A percentile compares a stretch with the other conserved stretches of the same genome.
Conservation (phyloP, 1,140 invertebrate genomes). For the Gyrodactylus bullatarudis region DNA sequence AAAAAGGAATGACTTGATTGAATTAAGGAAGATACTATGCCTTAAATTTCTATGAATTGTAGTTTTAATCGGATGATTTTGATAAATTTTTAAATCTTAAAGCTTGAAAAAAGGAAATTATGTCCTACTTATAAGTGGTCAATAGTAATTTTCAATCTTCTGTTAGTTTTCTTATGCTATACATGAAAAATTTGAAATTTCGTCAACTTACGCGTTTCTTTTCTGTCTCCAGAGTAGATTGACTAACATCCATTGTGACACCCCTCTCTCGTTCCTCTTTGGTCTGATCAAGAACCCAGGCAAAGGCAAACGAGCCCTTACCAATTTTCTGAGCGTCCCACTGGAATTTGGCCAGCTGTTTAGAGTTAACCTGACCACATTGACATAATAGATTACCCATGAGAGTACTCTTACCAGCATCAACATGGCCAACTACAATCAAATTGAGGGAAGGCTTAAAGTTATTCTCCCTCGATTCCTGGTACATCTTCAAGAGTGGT, state of each 20-base stretch:
- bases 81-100: too few species aligned
- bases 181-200: background rate
- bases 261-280: constrained; percentile 62
- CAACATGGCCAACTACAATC: constrained; percentile 44
- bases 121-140: too few species aligned
- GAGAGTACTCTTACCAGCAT: constrained; percentile 87
- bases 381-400: constrained; percentile 64
- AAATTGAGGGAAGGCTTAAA: constrained; percentile 3
- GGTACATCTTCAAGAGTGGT: background rate
- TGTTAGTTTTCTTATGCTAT: too few species aligned
- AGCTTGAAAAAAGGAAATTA: too few species aligned
- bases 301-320: constrained; percentile 86
- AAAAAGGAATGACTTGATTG: too few species aligned
- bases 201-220: constrained; percentile 14
- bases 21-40: too few species aligned
- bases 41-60: too few species aligned
- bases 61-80: too few species aligned
- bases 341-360: constrained; percentile 77
- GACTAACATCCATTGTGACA: constrained; percentile 86
- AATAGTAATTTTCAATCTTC: too few species aligned
- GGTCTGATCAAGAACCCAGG: constrained; percentile 96
- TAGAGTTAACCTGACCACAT: constrained; percentile 53
- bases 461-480: background rate
- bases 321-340: constrained; percentile 84
- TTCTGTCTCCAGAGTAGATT: constrained; percentile 60